phyloP scores from a whole-genome alignment of 2,113 vertebrate genomes.

The Sus scrofa region T2T-Sscrofa CM000817.6:66640001-66640500 shows the following conservation, averaged over 20 bases:
- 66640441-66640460: not conserved
- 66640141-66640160: no score
- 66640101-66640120: no score
- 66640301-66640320: not conserved
- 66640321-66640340: not conserved
- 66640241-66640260: not conserved
- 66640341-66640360: not conserved
- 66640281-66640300: not conserved
- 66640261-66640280: not conserved
- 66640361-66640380: not conserved
- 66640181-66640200: no score
- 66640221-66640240: no score
- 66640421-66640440: not conserved
- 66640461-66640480: not conserved
- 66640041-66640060: no score
- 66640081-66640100: no score
- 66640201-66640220: no score
- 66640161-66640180: no score
- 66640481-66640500: not conserved
- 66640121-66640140: no score
- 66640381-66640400: not conserved
- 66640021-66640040: no score
- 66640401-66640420: not conserved
- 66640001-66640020: no score
- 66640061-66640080: no score